Percentiles rank a stretch among this genome's conserved stretches.
phyloP scores from a whole-genome alignment of 2,888 invertebrate species.

The Apamea epomidion region DNA sequence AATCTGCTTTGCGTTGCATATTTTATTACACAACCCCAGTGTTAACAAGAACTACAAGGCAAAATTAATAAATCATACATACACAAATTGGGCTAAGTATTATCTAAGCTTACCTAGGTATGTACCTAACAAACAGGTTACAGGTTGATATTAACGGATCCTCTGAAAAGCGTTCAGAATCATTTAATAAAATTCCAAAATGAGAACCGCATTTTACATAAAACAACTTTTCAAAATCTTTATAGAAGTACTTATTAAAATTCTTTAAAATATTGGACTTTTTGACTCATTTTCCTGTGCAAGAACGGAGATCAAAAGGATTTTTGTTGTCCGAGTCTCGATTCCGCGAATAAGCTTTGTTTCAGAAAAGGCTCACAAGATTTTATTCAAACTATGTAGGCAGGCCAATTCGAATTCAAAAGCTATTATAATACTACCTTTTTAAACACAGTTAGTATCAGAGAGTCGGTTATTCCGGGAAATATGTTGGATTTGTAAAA shows the following conservation, averaged over 20 bases:
- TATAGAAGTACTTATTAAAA: not conserved
- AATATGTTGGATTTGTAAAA: not conserved
- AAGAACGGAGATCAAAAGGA: not conserved
- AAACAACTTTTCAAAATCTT: not conserved
- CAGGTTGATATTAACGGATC: not conserved
- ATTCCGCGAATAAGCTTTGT: conserved; percentile 1
- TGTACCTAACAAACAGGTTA: not conserved
- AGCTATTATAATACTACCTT: not conserved
- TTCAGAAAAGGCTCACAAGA: not conserved
- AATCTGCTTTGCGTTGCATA: not conserved
- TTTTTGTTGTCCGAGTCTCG: not conserved
- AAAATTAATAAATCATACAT: conserved; percentile 5
- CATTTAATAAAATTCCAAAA: conserved; percentile 21
- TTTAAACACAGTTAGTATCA: not conserved
- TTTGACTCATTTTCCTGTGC: not conserved
- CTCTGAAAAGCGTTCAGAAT: conserved; percentile 12
- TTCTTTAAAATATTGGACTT: not conserved
- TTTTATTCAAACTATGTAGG: not conserved
- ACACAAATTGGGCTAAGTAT: not conserved
- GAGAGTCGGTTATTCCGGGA: not conserved
- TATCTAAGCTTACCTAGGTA: not conserved
- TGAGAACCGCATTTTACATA: conserved; percentile 3
- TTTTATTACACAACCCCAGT: not conserved
- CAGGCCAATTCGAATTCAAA: conserved; percentile 7
- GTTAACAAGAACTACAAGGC: not conserved